Conservation (phyloP, 1,140 invertebrate genomes). For the Neodiprion pinetum region DNA sequence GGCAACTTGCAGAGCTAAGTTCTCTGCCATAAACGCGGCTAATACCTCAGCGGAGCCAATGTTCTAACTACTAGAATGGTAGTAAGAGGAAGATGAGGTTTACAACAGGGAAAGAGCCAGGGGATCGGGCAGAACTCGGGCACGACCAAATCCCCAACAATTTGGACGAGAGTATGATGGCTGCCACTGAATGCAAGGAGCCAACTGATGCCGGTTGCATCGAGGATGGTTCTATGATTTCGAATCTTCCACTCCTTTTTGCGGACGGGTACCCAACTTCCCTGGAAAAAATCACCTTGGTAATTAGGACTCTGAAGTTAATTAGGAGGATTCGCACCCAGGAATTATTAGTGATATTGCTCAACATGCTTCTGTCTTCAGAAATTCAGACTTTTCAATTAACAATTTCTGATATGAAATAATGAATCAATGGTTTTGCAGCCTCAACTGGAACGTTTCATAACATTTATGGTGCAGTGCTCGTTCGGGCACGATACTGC, state of each 20-base stretch:
- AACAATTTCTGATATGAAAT: not conserved
- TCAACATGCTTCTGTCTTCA: too few species aligned
- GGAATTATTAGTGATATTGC: too few species aligned
- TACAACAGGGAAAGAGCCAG: slow-evolving; percentile 51
- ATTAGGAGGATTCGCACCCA: too few species aligned
- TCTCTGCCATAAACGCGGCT: too few species aligned
- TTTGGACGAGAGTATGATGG: slow-evolving; percentile 48
- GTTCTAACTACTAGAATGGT: not conserved
- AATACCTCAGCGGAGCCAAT: not conserved
- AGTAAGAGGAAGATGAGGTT: slow-evolving; percentile 52
- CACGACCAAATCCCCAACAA: slow-evolving; percentile 41
- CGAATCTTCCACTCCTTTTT: slow-evolving; percentile 73
- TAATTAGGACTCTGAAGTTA: slow-evolving; percentile 29
- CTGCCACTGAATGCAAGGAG: slow-evolving; percentile 42
- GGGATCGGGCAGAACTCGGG: slow-evolving; percentile 47
- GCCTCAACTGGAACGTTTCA: slow-evolving; percentile 71
- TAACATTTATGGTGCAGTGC: slow-evolving; percentile 78
- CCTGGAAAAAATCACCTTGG: slow-evolving; percentile 68
- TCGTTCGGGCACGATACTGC: slow-evolving; percentile 70
- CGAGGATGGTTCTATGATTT: slow-evolving; percentile 64
- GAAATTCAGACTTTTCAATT: too few species aligned
- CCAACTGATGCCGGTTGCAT: slow-evolving; percentile 35
- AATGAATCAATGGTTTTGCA: slow-evolving; percentile 31
- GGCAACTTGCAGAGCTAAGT: too few species aligned
- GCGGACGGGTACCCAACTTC: slow-evolving; percentile 74